Evolutionary conservation across 2,113 vertebrate genomes (phyloP), one percentile per base, ranked within the genome.

Genomic region (Lophochroa leadbeateri): DNA sequence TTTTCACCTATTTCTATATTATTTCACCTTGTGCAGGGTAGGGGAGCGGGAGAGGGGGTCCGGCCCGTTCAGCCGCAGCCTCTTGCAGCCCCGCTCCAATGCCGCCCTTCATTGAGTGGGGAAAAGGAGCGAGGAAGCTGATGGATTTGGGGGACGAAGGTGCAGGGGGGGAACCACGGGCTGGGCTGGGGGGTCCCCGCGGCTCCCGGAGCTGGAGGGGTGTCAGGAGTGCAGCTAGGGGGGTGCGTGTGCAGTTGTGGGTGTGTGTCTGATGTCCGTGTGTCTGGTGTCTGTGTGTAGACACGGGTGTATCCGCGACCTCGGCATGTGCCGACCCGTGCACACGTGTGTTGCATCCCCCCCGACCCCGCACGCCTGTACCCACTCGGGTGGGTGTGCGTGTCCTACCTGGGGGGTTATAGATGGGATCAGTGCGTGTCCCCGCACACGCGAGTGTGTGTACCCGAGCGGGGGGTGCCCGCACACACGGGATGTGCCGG

Each of bases 1-100:
- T 69, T 92, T 91, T 86, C 82, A 50, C 50, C 78, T 77, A 35
- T 78, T 91, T 78, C n/a, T 58, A 8, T 29, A 14, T 90, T 81
- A 43, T 83, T 81, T 81, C 92, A 60, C 78, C 72, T 69, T 27
- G 60, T 16, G 55, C 69, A 27, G 20, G 41, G 33, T 37, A 64
- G 28, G 43, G 49, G 35, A 31, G 82, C 3, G 35, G 52, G 64
- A 13, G 27, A 41, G 50, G 70, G 53, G 28, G 9, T 7, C 24
- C 16, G n/a, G 5, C 15, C 31, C 17, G 10, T 58, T 65, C 37
- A 52, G 60, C 77, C 46, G 0, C 68, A 33, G 90, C n/a, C 52
- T 41, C n/a, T 64, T 3, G 63, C 76, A 86, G 53, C 68, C 63
- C 77, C 33, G n/a, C 65, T 94, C 44, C 10, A 35, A 55, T 27